Conservation (phyloP, 1,140 invertebrate species). For the Ericerus pela region DNA sequence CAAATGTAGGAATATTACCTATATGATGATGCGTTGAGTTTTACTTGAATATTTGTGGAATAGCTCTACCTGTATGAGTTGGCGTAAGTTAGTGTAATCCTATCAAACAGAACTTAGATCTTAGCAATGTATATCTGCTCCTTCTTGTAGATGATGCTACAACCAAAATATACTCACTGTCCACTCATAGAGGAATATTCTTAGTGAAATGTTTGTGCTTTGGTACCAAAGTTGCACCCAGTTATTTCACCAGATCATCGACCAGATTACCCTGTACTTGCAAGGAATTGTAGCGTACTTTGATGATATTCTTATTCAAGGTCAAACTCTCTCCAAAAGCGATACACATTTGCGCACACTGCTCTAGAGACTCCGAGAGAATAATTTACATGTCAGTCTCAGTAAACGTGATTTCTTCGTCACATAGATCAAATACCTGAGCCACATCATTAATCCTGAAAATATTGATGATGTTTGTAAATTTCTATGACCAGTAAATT, state of each 20-base stretch:
- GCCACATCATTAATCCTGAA: too few species aligned
- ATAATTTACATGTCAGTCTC: constrained; percentile 22
- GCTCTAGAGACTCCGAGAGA: neutral
- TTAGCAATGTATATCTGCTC: constrained; percentile 23
- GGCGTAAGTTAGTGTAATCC: too few species aligned
- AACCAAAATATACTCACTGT: constrained; percentile 25
- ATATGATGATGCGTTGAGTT: too few species aligned
- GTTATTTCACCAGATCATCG: constrained; percentile 36
- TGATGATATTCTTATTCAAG: constrained; percentile 25
- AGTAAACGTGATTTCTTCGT: constrained; percentile 32
- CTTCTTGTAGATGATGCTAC: constrained; percentile 20
- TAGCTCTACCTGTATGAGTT: too few species aligned
- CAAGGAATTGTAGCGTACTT: constrained; percentile 23
- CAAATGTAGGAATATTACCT: too few species aligned
- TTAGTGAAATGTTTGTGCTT: constrained; percentile 31
- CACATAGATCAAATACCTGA: too few species aligned
- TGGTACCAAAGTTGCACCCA: constrained; percentile 33
- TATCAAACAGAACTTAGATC: too few species aligned
- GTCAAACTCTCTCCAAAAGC: constrained; percentile 3
- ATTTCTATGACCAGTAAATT: too few species aligned
- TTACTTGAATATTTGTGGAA: too few species aligned
- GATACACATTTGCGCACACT: neutral
- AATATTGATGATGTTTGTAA: too few species aligned
- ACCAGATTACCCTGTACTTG: constrained; percentile 27
- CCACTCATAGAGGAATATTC: constrained; percentile 27